Percentiles rank a stretch among this genome's conserved stretches.
These are phyloP conservation scores for Geodia barretti DNA, from an alignment of 37 sponge, comb jelly and placozoan species.

Conservation along the genomic window DNA sequence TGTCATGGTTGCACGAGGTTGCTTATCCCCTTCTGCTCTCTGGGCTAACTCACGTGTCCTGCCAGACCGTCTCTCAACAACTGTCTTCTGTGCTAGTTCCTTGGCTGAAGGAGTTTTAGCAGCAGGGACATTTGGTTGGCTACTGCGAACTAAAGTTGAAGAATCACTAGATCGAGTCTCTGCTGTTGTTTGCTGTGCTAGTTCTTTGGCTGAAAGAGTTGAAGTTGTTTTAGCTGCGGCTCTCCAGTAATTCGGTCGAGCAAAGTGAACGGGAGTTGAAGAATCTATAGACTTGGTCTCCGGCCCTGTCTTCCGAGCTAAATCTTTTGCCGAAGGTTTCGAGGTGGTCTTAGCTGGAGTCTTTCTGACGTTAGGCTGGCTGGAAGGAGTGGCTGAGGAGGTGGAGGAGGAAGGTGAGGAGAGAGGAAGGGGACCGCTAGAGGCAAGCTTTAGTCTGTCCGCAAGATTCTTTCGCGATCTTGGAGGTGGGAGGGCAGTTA, in stretches of 20 bases:
- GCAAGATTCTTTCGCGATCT: neutral
- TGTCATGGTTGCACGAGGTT: no score
- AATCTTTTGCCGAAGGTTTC: no score
- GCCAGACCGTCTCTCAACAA: no score
- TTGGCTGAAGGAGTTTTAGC: neutral
- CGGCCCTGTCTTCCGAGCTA: no score
- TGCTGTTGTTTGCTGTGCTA: neutral
- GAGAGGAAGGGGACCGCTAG: neutral
- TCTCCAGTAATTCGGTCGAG: no score
- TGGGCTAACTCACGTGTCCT: no score
- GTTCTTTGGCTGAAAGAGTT: neutral
- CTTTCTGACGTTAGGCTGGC: no score
- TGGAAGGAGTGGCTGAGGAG: slow-evolving; percentile 8
- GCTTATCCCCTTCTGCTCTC: no score
- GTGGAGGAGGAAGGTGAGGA: no score
- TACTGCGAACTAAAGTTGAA: no score
- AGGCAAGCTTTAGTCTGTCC: neutral
- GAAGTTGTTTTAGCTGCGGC: neutral
- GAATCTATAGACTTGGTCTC: neutral
- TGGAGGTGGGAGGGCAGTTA: neutral
- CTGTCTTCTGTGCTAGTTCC: neutral
- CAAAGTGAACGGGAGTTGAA: neutral
- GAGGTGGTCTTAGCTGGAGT: no score
- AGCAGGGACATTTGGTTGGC: no score
- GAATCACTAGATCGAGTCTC: slow-evolving; percentile 4